Evolutionary conservation across 2,113 vertebrate genomes (phyloP).

Genomic region (Dicerorhinus sumatrensis): DNA sequence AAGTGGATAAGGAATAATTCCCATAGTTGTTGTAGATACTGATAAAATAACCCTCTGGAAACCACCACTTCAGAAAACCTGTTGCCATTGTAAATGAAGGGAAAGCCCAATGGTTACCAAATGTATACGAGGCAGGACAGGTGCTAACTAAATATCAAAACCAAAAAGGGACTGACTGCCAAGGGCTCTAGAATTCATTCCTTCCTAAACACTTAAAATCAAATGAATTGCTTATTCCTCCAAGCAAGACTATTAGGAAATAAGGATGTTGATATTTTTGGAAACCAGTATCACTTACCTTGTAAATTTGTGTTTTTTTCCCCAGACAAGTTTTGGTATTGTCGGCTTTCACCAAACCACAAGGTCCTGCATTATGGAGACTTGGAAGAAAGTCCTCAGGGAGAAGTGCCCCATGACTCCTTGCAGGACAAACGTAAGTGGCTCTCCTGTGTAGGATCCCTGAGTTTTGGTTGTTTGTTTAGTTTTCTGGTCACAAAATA

Average conservation of each 20-base stretch:
- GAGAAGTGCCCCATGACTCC: conserved; percentile 97
- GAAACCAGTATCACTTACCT: not conserved
- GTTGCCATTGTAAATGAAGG: not conserved
- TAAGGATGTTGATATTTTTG: not conserved
- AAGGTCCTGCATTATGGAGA: conserved; percentile 99
- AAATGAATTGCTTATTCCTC: not conserved
- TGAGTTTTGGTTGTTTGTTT: not conserved
- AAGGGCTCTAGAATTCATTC: not conserved
- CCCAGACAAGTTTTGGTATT: conserved; percentile 99
- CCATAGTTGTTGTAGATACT: not conserved
- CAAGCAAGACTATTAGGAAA: not conserved
- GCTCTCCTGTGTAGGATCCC: not conserved
- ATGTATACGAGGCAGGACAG: not conserved
- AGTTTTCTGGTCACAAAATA: not conserved
- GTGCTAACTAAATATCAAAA: not conserved
- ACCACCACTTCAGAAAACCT: not conserved
- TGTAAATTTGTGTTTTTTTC: conserved; percentile 57
- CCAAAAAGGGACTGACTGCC: not conserved
- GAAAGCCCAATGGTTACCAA: not conserved
- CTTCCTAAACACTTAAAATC: not conserved
- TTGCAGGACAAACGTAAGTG: conserved; percentile 98
- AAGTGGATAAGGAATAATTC: not conserved
- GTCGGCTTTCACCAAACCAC: conserved; percentile 98
- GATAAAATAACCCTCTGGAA: not conserved
- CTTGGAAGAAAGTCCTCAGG: conserved; percentile 97